Conservation (phyloP, 2,797 vertebrate species). For the Argentina silus region DNA sequence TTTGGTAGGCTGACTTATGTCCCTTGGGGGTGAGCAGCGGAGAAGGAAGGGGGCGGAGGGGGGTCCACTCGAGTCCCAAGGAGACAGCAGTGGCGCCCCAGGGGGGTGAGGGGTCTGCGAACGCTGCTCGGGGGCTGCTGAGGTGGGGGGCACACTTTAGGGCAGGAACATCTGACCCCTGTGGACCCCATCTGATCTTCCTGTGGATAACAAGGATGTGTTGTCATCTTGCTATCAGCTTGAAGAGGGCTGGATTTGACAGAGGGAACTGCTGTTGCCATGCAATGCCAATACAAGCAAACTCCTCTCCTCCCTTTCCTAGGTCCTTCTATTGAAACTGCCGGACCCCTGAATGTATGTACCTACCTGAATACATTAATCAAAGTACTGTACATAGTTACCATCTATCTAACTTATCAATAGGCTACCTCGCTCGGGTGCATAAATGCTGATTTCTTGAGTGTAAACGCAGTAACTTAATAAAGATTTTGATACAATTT, state of each 20-base stretch:
- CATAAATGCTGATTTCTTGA: too few relatives aligned
- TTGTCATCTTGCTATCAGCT: constrained; percentile 73
- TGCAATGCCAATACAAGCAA: background rate
- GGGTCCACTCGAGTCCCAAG: constrained; percentile 64
- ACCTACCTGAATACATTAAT: too few relatives aligned
- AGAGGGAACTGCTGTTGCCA: background rate
- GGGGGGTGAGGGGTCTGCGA: constrained; percentile 37
- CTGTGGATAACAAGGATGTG: constrained; percentile 44
- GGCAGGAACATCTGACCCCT: constrained; percentile 81
- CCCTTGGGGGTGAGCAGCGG: constrained; percentile 67
- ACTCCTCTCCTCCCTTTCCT: background rate
- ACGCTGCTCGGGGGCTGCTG: constrained; percentile 33
- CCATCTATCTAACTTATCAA: too few relatives aligned
- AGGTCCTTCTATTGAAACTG: too few relatives aligned
- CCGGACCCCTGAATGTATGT: too few relatives aligned
- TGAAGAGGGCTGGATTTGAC: constrained; percentile 47
- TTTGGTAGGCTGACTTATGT: constrained; percentile 82
- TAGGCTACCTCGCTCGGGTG: too few relatives aligned
- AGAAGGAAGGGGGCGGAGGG: constrained; percentile 50
- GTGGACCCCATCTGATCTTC: constrained; percentile 67
- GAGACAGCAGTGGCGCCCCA: constrained; percentile 43
- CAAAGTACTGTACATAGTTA: too few relatives aligned
- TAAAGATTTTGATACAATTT: too few relatives aligned
- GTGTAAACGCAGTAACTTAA: too few relatives aligned
- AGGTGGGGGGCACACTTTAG: constrained; percentile 60